A percentile compares a stretch with the other conserved stretches of the same genome.
phyloP scores from a whole-genome alignment of 1,140 invertebrate species.

The Asobara japonica region DNA sequence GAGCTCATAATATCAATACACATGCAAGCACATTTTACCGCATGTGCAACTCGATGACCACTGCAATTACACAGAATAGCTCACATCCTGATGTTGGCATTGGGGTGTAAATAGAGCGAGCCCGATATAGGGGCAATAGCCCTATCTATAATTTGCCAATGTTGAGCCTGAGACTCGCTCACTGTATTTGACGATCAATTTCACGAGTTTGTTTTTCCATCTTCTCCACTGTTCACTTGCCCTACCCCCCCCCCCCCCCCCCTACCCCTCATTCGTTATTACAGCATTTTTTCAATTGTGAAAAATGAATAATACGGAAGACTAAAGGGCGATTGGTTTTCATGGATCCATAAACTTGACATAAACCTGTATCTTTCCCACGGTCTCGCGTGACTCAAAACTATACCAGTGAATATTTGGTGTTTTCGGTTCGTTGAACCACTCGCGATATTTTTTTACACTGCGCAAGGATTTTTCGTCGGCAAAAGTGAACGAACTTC shows the following conservation, averaged over 20 bases:
- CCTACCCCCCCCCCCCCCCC: too few species aligned
- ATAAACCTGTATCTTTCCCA: conserved; percentile 30
- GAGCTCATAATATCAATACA: too few species aligned
- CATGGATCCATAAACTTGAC: conserved; percentile 22
- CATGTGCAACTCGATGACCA: not conserved
- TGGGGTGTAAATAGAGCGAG: conserved; percentile 3
- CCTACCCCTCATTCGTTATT: too few species aligned
- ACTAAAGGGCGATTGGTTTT: conserved; percentile 18
- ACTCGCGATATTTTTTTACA: conserved; percentile 2
- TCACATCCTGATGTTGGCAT: conserved; percentile 37
- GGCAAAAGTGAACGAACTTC: not conserved
- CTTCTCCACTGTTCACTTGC: not conserved
- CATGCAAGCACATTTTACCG: not conserved
- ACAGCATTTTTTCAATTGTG: conserved; percentile 12
- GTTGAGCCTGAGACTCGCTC: not conserved
- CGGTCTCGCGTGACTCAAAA: conserved; percentile 28
- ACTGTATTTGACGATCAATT: not conserved
- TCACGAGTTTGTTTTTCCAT: not conserved
- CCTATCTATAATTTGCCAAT: not conserved
- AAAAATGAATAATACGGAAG: conserved; percentile 17
- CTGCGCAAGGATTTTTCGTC: not conserved
- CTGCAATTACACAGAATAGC: conserved; percentile 40
- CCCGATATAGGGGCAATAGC: not conserved
- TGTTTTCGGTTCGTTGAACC: conserved; percentile 30
- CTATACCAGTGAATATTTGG: conserved; percentile 28